A percentile compares a stretch with the other conserved stretches of the same genome.
Evolutionary conservation across 2,888 invertebrate species (phyloP).

Genomic region (Parasteatoda lunata): DNA sequence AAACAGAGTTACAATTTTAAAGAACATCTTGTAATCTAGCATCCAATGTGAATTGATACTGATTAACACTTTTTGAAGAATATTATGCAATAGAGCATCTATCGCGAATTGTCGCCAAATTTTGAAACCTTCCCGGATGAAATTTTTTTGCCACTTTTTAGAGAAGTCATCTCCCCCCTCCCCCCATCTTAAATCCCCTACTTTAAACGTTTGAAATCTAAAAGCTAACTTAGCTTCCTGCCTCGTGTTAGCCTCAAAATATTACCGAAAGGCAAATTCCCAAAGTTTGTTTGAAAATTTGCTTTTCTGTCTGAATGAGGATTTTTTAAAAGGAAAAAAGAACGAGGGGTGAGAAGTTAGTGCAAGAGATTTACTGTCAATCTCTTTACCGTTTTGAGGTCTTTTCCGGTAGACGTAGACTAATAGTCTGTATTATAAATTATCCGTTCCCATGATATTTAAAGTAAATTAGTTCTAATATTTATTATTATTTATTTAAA

Average conservation of each 20-base stretch:
- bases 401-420: conserved; percentile 6
- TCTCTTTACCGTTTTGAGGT: conserved; percentile 25
- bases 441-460: too few relatives aligned
- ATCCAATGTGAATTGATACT: too few relatives aligned
- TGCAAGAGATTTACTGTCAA: conserved; percentile 58
- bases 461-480: too few relatives aligned
- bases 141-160: conserved; percentile 22
- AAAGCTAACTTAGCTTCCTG: conserved; percentile 48
- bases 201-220: conserved; percentile 15
- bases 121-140: not conserved
- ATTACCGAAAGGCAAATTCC: conserved; percentile 55
- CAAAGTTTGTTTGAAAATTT: conserved; percentile 63
- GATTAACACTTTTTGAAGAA: too few relatives aligned
- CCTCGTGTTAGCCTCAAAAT: conserved; percentile 56
- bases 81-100: too few relatives aligned
- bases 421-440: too few relatives aligned
- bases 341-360: conserved; percentile 45
- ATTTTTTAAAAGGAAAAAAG: conserved; percentile 40
- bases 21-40: too few relatives aligned
- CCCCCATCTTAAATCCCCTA: conserved; percentile 23
- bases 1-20: too few relatives aligned
- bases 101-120: conserved; percentile 46
- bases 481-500: too few relatives aligned
- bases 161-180: conserved; percentile 19
- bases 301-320: conserved; percentile 57